A percentile compares a stretch with the other conserved stretches of the same genome.
Conservation (phyloP, 2,797 vertebrate species). For the Xenentodon cancila region DNA sequence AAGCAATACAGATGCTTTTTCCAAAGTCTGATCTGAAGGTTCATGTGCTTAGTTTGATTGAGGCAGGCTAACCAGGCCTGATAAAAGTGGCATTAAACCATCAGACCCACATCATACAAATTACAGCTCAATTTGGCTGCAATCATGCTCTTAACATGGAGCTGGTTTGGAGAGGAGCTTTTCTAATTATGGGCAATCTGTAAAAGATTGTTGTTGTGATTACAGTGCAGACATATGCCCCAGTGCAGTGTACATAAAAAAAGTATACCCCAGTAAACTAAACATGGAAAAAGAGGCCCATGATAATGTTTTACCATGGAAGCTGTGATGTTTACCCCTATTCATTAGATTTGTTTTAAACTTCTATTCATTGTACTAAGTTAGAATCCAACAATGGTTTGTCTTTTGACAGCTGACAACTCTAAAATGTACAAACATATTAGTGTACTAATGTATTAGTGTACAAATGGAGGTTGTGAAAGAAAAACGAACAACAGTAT, state of each 20-base stretch:
- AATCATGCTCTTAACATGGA: conserved; percentile 83
- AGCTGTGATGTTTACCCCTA: conserved; percentile 12
- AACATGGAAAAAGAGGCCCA: conserved; percentile 35
- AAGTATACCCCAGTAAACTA: conserved; percentile 46
- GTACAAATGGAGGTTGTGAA: too few relatives aligned
- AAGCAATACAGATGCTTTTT: conserved; percentile 55
- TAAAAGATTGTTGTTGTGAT: conserved; percentile 82
- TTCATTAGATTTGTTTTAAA: conserved; percentile 1
- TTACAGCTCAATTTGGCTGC: conserved; percentile 82
- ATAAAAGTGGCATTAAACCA: conserved; percentile 78
- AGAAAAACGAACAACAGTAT: too few relatives aligned
- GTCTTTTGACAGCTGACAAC: too few relatives aligned
- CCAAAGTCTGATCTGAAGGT: conserved; percentile 41
- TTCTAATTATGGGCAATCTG: conserved; percentile 83
- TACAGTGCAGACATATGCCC: conserved; percentile 73
- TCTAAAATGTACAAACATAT: too few relatives aligned
- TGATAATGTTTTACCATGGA: conserved; percentile 16
- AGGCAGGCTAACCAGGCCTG: conserved; percentile 68
- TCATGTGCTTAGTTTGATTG: conserved; percentile 46
- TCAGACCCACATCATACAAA: conserved; percentile 78
- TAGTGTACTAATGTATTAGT: too few relatives aligned
- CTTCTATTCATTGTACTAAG: neutral
- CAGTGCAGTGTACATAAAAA: conserved; percentile 65
- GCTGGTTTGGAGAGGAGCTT: conserved; percentile 80
- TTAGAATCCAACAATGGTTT: neutral